A percentile compares a stretch with the other conserved stretches of the same genome.
Evolutionary conservation across 2,797 vertebrate species (phyloP).

Genomic region (Enteromius trimaculatus): DNA sequence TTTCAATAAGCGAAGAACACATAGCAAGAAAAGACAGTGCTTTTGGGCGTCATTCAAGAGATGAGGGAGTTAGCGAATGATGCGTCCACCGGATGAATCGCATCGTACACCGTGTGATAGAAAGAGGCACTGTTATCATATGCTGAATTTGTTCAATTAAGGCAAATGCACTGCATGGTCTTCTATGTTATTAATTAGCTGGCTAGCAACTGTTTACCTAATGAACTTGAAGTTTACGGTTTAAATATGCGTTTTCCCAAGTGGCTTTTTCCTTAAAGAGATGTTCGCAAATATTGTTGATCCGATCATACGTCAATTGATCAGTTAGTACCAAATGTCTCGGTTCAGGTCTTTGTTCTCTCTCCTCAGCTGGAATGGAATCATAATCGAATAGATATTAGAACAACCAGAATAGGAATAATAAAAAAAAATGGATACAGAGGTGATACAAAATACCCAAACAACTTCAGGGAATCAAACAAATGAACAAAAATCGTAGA

Average conservation of each 20-base stretch:
- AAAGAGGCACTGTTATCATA: conserved; percentile 54
- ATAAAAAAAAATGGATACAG: conserved; percentile 74
- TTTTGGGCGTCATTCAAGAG: conserved; percentile 38
- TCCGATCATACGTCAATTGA: conserved; percentile 67
- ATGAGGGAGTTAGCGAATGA: neutral
- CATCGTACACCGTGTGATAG: conserved; percentile 24
- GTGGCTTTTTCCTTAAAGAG: conserved; percentile 8
- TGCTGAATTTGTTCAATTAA: conserved; percentile 52
- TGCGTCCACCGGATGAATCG: neutral
- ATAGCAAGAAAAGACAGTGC: conserved; percentile 46
- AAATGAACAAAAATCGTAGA: conserved; percentile 65
- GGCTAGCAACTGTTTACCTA: neutral
- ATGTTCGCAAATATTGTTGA: conserved; percentile 58
- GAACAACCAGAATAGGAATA: conserved; percentile 73
- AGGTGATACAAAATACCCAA: conserved; percentile 79
- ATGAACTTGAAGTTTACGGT: neutral
- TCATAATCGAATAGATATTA: conserved; percentile 76
- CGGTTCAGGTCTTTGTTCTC: conserved; percentile 74
- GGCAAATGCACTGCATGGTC: conserved; percentile 49
- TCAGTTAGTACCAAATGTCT: conserved; percentile 75
- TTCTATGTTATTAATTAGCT: conserved; percentile 6
- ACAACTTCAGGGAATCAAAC: conserved; percentile 65
- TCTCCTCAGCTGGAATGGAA: conserved; percentile 74
- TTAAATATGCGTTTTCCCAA: conserved; percentile 1
- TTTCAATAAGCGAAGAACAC: conserved; percentile 14